Base-by-base conservation (phyloP, 2,113 vertebrate genomes). In the Boulengeromyrus knoepffleri region DNA sequence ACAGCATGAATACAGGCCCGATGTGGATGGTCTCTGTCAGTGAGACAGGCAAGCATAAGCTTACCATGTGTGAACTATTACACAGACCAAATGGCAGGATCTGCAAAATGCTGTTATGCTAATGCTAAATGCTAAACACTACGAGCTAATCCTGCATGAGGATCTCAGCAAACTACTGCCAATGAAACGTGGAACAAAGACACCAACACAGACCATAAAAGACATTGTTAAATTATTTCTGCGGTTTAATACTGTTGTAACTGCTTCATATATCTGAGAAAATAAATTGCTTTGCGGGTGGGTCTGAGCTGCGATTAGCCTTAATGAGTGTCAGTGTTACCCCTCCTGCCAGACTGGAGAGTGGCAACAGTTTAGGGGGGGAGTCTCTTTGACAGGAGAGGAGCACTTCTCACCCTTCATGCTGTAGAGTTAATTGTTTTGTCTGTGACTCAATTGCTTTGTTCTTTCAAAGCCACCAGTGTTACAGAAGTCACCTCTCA, bases 391-490 rank as follows among this genome's bases (percentile, higher is more conserved):
- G 85, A 90, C 89, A 80, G 89, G 10, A 24, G 85, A 47, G 52
- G 62, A 45, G 27, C 13, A 77, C 10, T 42, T 46, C 66, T 56
- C 77, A 46, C 47, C 85, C 89, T 36, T 31, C 24, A 86, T 36
- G 86, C 58, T 24, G 27, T 13, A 42, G 7, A 52, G 58, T 62
- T 90, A 36, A 90, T 90, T 90, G 85, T 31, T 74, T 85, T 6
- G 1, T 52, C 49, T 85, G 53, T 89, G 88, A 91, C 90, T 89
- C 66, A 92, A 91, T 91, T 89, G 53, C 58, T 58, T 87, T 90
- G 85, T 87, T 90, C 89, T 89, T 52, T 89, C 42, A 31, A 42
- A 27, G 39, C 56, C 70, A 52, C 45, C 27, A n/a, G 42, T 56
- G 46, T 46, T 74, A 56, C 84, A 49, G 85, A 86, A 50, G 50